Conservation (phyloP, 2,113 vertebrate genomes). For the Jaculus jaculus region DNA sequence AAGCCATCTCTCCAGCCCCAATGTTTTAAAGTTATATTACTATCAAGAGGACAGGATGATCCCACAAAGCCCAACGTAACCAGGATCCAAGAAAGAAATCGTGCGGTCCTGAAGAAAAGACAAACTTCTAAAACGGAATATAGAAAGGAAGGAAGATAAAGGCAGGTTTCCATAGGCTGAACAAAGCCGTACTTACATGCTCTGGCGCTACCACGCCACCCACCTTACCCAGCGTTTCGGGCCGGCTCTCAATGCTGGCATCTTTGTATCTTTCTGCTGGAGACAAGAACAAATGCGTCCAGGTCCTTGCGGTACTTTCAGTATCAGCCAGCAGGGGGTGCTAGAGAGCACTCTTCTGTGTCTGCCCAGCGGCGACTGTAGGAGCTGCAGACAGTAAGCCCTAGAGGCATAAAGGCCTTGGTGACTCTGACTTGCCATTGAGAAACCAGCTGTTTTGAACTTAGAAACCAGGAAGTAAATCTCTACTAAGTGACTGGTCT, state of each 20-base stretch:
- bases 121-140: background rate
- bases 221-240: fast-evolving
- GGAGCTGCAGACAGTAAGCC: background rate
- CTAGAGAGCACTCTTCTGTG: constrained; percentile 47
- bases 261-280: background rate
- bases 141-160: background rate
- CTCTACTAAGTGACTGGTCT: background rate
- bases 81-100: background rate
- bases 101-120: background rate
- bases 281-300: background rate
- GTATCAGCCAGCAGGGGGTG: constrained; percentile 66
- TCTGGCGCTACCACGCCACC: background rate
- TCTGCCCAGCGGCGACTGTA: fast-evolving
- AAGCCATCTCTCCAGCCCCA: no score
- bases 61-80: background rate
- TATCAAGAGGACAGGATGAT: background rate
- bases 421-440: background rate
- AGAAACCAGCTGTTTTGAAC: background rate
- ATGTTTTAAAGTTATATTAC: background rate
- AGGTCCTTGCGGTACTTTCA: background rate
- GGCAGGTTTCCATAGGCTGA: background rate
- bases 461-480: background rate
- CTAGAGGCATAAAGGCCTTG: background rate
- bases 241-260: background rate
- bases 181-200: background rate